Base-by-base conservation (phyloP, 2,888 invertebrate genomes). In the Drosophila mimetica region DNA sequence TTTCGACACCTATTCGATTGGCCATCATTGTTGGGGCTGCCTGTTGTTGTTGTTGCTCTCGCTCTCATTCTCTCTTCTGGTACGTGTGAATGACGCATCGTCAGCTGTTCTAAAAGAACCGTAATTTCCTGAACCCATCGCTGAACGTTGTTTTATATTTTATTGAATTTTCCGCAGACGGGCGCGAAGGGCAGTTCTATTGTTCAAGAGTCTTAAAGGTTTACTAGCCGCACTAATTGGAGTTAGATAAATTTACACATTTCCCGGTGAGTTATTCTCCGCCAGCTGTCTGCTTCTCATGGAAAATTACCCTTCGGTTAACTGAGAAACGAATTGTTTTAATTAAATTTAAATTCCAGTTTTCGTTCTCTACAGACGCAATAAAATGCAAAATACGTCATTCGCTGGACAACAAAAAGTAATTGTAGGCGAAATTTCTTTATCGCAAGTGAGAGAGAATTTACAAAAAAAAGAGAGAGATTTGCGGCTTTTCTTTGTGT, bases 1-100 rank as follows among this genome's bases (percentile, higher is more conserved):
- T n/a, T 7, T 1, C n/a, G 1, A 13, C 20, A 4, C n/a, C 42
- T 50, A 74, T 14, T 47, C n/a, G 5, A 20, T 20, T 79, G 65
- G 42, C 54, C 67, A 48, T 64, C 63, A 50, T 65, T 51, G 53
- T 46, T 60, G 48, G 48, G 39, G 18, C 14, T 53, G 44, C 61
- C 22, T 52, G 41, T 57, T 70, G 41, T 57, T 70, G 41, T 57
- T 70, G 36, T 39, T 36, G 37, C 48, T 55, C 22, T 66, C 41
- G 60, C 66, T 74, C 69, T 71, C 13, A 18, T 57, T 57, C 50
- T 70, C 67, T 66, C 36, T 37, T 47, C 48, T 13, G 44, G 54
- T 71, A 54, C 61, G 54, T 70, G 75, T 74, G 86, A 80, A 88
- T 85, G 84, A 85, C 84, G 84, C 84, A 85, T 85, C 86, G 74